phyloP scores from a whole-genome alignment of 2,888 invertebrate genomes.

The Mactromeris polynyma region DNA sequence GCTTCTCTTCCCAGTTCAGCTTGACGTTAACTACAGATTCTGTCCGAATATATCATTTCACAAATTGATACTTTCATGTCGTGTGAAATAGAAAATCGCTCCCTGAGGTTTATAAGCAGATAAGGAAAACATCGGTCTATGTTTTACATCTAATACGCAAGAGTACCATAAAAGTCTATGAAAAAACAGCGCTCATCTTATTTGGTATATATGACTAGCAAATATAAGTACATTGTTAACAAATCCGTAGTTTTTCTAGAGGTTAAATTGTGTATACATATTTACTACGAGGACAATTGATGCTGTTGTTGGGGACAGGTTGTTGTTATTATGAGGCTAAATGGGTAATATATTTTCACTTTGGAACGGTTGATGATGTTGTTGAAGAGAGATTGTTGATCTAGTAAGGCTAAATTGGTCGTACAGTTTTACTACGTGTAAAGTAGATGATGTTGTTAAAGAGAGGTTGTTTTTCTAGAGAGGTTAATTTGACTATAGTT shows the following conservation, averaged over 20 bases:
- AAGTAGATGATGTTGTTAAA: no score
- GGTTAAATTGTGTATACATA: no score
- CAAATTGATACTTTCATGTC: neutral
- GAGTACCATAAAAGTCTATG: neutral
- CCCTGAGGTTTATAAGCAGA: neutral
- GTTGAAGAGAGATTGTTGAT: no score
- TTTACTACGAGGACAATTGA: no score
- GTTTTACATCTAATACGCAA: neutral
- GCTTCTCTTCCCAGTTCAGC: neutral
- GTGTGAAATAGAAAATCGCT: neutral
- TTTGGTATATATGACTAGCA: neutral
- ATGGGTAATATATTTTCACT: no score
- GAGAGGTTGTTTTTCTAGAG: no score
- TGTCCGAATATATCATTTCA: neutral
- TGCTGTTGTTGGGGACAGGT: no score
- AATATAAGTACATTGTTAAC: neutral
- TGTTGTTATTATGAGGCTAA: no score
- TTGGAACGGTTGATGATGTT: no score
- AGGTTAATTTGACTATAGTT: no score
- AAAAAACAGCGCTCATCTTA: neutral
- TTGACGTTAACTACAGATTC: conserved; percentile 7
- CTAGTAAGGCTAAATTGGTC: no score
- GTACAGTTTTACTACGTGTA: no score
- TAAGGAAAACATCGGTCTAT: neutral
- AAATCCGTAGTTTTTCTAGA: neutral